phyloP scores from a whole-genome alignment of 1,140 invertebrate species.

The Hetaerina americana region DNA sequence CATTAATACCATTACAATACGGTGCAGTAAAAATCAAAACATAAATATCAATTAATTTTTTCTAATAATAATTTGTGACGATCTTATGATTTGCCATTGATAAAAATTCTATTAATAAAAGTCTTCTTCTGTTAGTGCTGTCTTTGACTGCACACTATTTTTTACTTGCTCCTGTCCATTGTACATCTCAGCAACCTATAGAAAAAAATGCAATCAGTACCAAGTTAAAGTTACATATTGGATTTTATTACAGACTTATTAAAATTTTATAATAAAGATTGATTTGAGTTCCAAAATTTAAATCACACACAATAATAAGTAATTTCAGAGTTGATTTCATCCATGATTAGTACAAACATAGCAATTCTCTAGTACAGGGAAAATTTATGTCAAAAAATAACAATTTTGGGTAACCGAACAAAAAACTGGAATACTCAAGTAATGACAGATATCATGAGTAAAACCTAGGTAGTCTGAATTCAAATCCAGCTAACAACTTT shows the following conservation, averaged over 20 bases:
- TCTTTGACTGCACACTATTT: conserved; percentile 43
- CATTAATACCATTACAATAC: no score
- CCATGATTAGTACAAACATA: background rate
- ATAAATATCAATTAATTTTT: no score
- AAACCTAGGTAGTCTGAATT: no score
- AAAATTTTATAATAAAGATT: background rate
- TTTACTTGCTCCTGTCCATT: conserved; percentile 84
- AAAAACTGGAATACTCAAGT: no score
- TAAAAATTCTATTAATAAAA: conserved; percentile 54
- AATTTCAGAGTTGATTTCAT: no score
- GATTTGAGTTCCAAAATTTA: background rate
- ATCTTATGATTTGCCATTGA: no score
- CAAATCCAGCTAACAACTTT: no score
- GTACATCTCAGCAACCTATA: conserved; percentile 59
- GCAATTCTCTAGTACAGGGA: background rate
- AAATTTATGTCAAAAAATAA: conserved; percentile 26
- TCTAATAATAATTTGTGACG: no score
- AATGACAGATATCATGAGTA: no score
- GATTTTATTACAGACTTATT: background rate
- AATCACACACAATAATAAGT: background rate
- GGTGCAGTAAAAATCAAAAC: no score
- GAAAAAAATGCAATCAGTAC: conserved; percentile 8
- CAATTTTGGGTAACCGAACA: no score
- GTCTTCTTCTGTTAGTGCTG: conserved; percentile 41
- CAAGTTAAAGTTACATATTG: background rate